These are phyloP conservation scores for Zaprionus capensis DNA, from an alignment of 1,140 invertebrate genomes.

Conservation along the genomic window DNA sequence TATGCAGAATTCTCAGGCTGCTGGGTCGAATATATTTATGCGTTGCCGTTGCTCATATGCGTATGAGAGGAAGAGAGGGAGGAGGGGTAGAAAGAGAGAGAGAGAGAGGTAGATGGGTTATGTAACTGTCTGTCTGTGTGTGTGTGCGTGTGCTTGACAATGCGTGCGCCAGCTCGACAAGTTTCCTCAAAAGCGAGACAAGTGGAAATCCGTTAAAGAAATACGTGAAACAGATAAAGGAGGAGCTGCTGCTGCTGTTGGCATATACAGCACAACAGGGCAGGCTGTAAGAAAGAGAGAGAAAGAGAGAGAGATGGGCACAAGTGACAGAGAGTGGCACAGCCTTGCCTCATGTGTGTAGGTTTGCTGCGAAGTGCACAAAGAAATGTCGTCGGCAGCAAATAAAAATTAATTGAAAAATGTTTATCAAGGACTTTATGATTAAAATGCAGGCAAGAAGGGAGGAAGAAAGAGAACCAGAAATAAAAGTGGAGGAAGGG, in stretches of 20 bases:
- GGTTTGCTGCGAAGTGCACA: slow-evolving; percentile 41
- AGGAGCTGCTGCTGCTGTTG: slow-evolving; percentile 50
- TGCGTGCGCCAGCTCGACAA: slow-evolving; percentile 72
- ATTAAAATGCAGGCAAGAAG: slow-evolving; percentile 44
- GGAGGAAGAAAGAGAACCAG: not conserved
- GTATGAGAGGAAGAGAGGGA: not conserved
- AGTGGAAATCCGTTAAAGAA: slow-evolving; percentile 81
- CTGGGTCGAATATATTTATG: slow-evolving; percentile 40
- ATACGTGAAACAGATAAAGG: slow-evolving; percentile 75
- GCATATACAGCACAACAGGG: slow-evolving; percentile 22
- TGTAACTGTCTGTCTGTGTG: slow-evolving; percentile 32
- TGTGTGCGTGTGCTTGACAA: slow-evolving; percentile 54
- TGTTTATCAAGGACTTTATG: slow-evolving; percentile 80
- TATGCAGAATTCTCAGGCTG: slow-evolving; percentile 18
- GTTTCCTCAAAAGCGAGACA: slow-evolving; percentile 77
- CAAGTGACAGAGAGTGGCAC: not conserved
- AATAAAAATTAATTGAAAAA: slow-evolving; percentile 83
- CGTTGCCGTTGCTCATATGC: slow-evolving; percentile 28
- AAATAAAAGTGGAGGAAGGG: too few species aligned
- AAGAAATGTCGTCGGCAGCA: slow-evolving; percentile 77
- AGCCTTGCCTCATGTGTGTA: slow-evolving; percentile 4
- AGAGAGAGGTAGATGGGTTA: not conserved
- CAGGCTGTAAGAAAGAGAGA: not conserved
- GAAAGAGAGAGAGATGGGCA: not conserved
- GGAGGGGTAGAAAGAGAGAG: not conserved